phyloP scores from a whole-genome alignment of 30 jellyfish, hydroid and myxozoan species.

The Aurelia sp. region DNA sequence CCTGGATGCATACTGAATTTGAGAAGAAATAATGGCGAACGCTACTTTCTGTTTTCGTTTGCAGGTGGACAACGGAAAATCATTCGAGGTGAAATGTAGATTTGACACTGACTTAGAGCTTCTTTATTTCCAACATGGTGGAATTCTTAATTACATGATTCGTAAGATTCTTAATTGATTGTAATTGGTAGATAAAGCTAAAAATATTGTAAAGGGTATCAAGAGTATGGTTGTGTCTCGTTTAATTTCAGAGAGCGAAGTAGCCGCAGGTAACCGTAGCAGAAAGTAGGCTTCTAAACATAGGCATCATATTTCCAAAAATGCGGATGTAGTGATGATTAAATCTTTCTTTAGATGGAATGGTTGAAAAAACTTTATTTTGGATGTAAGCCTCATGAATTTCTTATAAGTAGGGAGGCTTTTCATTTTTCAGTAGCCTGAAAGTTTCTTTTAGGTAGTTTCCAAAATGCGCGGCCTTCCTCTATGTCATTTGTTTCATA shows the following conservation, averaged over 20 bases:
- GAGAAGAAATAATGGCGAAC: background rate
- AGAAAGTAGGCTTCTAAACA: no score
- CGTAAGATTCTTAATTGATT: conserved; percentile 62
- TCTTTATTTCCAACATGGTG: conserved; percentile 89
- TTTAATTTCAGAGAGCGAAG: background rate
- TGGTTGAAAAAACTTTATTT: no score
- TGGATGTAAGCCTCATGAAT: no score
- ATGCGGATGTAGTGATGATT: no score
- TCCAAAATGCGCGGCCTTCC: no score
- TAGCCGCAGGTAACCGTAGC: no score
- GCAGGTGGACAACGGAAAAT: conserved; percentile 80
- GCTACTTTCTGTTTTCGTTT: background rate
- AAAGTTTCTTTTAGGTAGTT: no score
- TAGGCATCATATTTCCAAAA: no score
- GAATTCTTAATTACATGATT: conserved; percentile 90
- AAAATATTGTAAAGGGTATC: background rate
- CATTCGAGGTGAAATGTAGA: conserved; percentile 90
- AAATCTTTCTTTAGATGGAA: no score
- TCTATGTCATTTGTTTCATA: no score
- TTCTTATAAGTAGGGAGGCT: no score
- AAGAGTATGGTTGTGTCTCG: background rate
- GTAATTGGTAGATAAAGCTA: background rate
- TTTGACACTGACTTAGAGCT: conserved; percentile 94
- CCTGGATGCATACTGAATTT: background rate
- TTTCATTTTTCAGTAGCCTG: no score